A percentile compares a stretch with the other conserved stretches of the same genome.
These are phyloP conservation scores for Achroia grisella DNA, from an alignment of 1,140 invertebrate genomes.

Conservation along the genomic window DNA sequence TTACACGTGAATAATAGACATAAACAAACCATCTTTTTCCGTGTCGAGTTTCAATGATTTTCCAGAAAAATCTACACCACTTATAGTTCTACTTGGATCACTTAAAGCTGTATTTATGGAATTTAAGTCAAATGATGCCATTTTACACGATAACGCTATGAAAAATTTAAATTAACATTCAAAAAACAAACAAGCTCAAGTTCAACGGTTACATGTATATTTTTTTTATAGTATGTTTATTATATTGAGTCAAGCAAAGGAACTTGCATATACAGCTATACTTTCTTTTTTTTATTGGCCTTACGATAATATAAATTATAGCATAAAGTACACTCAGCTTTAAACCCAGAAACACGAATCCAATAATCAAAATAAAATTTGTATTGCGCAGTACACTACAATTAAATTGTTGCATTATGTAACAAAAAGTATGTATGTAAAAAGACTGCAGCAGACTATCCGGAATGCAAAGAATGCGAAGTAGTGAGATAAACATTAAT, in stretches of 20 bases:
- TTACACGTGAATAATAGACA: not conserved
- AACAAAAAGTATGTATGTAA: no score
- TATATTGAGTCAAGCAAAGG: not conserved
- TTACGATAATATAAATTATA: no score
- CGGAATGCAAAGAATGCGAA: no score
- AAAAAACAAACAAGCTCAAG: slow-evolving; percentile 11
- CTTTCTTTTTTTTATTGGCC: no score
- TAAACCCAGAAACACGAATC: no score
- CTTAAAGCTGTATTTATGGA: slow-evolving; percentile 39
- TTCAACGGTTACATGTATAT: slow-evolving; percentile 33
- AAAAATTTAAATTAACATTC: slow-evolving; percentile 15
- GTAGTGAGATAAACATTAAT: no score
- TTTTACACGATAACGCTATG: slow-evolving; percentile 19
- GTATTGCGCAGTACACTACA: no score
- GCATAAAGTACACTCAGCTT: no score
- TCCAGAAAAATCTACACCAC: slow-evolving; percentile 61
- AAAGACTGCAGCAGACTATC: no score
- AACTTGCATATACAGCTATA: not conserved
- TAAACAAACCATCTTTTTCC: slow-evolving; percentile 48
- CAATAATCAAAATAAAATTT: no score
- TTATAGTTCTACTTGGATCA: slow-evolving; percentile 28
- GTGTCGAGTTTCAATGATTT: slow-evolving; percentile 55
- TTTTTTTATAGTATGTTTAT: slow-evolving; percentile 7
- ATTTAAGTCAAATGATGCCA: slow-evolving; percentile 50
- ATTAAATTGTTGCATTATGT: no score